Evolutionary conservation across 2,113 vertebrate genomes (phyloP), one percentile per base, ranked within the genome.

Genomic region (Aptenodytes forsteri): DNA sequence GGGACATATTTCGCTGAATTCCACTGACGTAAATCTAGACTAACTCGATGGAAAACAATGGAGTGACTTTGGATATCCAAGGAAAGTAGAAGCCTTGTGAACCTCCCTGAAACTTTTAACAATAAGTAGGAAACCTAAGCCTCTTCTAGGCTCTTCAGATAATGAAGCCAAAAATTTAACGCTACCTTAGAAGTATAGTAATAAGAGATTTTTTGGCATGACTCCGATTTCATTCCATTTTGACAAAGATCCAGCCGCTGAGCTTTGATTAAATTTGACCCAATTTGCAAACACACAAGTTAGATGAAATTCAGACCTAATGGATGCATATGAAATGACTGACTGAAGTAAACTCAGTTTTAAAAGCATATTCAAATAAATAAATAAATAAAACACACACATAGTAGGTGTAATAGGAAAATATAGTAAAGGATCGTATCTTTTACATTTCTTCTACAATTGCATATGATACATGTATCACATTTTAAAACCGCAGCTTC

Each of bases 401-500:
- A 5, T 22, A 58, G 29, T 50, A 95, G 54, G 16, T 59, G 7
- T 27, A 93, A 78, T 34, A 52, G 52, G 34, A 89, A 54, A n/a
- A 42, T 38, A 66, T 0, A 50, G 36, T 55, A 93, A 81, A 89
- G 34, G 42, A 71, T 40, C 11, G 1, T 56, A 47, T 29, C 10
- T 90, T 95, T 47, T 58, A 85, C 79, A 62, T 55, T 91, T 95
- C 87, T 95, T 80, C 65, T 8, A n/a, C 83, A 67, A 56, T 58
- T 83, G 54, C 40, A 16, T 82, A 71, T 64, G n/a, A 80, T 55
- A 90, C 80, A 25, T 7, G 13, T 59, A 92, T 17, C 13, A 4
- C 70, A 59, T 86, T 90, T 83, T 89, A 86, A 97, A 97, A 82
- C 42, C 13, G 2, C 4, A 3, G 84, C 92, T 97, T 92, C 90